Percentiles rank a stretch among this genome's conserved stretches.
phyloP scores from a whole-genome alignment of 2,113 vertebrate genomes.

The Phaethon lepturus region DNA sequence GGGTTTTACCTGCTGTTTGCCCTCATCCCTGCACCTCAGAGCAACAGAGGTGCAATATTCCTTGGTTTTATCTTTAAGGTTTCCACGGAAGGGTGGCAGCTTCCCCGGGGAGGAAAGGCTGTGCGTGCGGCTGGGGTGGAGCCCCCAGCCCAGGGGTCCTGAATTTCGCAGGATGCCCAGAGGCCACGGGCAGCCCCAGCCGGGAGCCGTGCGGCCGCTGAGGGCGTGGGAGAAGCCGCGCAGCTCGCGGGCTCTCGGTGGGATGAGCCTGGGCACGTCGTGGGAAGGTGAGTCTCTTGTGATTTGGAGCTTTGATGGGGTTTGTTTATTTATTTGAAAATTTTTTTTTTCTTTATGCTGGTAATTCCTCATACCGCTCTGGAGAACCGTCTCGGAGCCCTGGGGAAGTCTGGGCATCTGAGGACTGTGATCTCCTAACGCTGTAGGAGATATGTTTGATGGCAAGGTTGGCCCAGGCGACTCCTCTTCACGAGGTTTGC shows the following conservation, averaged over 20 bases:
- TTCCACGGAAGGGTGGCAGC: neutral
- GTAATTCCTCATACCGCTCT: neutral
- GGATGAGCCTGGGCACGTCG: neutral
- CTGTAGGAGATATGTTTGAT: neutral
- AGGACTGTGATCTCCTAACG: neutral
- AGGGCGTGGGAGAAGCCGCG: neutral
- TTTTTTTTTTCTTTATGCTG: rapidly evolving
- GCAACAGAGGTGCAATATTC: neutral
- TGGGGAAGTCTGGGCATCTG: neutral
- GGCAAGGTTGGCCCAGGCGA: neutral
- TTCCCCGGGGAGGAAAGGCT: too few relatives aligned
- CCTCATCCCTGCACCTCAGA: neutral
- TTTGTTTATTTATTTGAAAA: neutral
- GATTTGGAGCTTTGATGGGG: neutral
- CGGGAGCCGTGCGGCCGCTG: neutral
- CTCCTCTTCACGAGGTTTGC: neutral
- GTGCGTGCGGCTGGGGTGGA: rapidly evolving
- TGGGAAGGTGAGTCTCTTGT: neutral
- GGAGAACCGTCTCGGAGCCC: neutral
- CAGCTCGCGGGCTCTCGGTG: neutral
- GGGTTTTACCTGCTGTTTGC: neutral
- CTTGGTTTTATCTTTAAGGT: neutral
- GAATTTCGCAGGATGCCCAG: too few relatives aligned
- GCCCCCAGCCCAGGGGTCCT: neutral
- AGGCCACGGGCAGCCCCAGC: neutral